Evolutionary conservation across 2,888 invertebrate species (phyloP), one percentile per base, ranked within the genome.

Genomic region (Limnephilus marmoratus): DNA sequence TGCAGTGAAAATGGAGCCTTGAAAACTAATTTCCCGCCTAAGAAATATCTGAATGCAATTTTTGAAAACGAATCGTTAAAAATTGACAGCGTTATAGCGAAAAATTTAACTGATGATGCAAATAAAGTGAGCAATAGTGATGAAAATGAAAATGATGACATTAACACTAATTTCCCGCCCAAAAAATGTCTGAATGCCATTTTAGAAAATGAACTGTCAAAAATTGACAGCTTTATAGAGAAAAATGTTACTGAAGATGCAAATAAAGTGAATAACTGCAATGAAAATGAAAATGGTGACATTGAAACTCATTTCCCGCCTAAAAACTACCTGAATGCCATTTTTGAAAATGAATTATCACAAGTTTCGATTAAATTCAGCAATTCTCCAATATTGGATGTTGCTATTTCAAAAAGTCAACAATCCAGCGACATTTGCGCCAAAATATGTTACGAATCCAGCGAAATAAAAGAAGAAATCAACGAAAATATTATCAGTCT

Each of bases 301-400:
- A 53, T 53, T 15, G 18, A 53, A 53, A 3, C 18, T 53, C 15
- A 53, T 53, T 18, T 53, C 3, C 53, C 53, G 18, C 53, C 53
- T 15, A 53, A 53, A 53, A 53, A 53, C 15, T 53, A 18, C 5
- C 15, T 53, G 53, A 18, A 53, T 18, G 15, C 53, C 53, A 53
- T 93, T 49, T 92, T 93, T n/a, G 94, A 94, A 90, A 93, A 93
- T 31, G 93, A 94, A 53, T 53, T 87, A n/a, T 82, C 91, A 24
- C 91, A 91, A 87, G 68, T 91, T 11, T 91, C 87, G 11, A 91
- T 91, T 31, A 37, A 91, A 13, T 91, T 81, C 24, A 81, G 49
- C 12, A 31, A 45, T 49, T 81, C 91, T 37, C 87, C 85, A 41
- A 68, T 81, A 85, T 34, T 68, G 13, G 53, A 83, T 29, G 49